A percentile compares a stretch with the other conserved stretches of the same genome.
Evolutionary conservation across 2,113 vertebrate genomes (phyloP).

Genomic region (Hemicordylus capensis): DNA sequence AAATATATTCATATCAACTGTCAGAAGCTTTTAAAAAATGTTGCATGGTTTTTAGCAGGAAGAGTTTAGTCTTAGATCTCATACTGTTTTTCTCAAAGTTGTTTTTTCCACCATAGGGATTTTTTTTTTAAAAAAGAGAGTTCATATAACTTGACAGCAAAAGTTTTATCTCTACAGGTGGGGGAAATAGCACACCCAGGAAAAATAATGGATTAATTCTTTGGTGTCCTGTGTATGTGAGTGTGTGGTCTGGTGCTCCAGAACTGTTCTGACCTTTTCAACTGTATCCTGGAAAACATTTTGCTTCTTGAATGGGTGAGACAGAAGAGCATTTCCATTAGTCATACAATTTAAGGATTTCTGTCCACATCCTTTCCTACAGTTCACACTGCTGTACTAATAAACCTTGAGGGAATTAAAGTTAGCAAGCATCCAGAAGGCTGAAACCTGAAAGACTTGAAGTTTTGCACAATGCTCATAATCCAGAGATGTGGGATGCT

Average conservation of each 20-base stretch:
- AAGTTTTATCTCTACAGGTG: slow-evolving; percentile 57
- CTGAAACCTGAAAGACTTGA: not conserved
- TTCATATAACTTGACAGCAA: slow-evolving; percentile 28
- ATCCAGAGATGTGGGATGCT: not conserved
- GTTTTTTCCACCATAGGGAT: slow-evolving; percentile 20
- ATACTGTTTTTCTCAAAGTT: not conserved
- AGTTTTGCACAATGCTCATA: not conserved
- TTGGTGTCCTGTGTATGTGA: slow-evolving; percentile 34
- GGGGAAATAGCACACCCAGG: slow-evolving; percentile 50
- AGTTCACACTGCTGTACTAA: not conserved
- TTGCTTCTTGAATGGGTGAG: not conserved
- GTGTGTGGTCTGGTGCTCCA: slow-evolving; percentile 62
- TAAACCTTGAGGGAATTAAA: not conserved
- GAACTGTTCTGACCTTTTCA: slow-evolving; percentile 46
- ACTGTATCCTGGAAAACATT: not conserved
- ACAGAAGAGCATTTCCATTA: not conserved
- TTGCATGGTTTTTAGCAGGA: not conserved
- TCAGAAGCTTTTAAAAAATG: not conserved
- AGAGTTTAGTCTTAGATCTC: slow-evolving; percentile 6
- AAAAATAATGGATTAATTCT: slow-evolving; percentile 53
- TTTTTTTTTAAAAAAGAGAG: not conserved
- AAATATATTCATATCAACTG: not conserved
- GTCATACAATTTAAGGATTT: not conserved
- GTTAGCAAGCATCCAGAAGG: not conserved
- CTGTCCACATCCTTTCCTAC: not conserved